Percentiles rank a stretch among this genome's conserved stretches.
Evolutionary conservation across 2,888 invertebrate genomes (phyloP).

Genomic region (Apodemia hepburni): DNA sequence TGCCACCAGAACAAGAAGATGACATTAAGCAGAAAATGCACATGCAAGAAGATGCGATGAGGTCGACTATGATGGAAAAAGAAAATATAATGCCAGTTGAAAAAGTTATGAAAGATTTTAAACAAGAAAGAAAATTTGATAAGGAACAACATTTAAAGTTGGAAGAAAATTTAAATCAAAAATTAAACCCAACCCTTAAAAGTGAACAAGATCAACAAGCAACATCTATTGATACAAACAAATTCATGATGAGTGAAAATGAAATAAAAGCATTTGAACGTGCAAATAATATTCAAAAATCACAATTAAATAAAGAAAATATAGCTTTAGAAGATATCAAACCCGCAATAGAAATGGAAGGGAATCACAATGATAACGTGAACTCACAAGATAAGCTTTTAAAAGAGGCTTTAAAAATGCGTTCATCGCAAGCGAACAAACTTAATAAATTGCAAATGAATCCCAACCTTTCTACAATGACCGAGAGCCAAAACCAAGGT

Average conservation of each 20-base stretch:
- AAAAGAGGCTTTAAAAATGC: conserved; percentile 3
- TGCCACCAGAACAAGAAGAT: not conserved
- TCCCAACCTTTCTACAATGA: conserved; percentile 17
- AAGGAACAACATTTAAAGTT: not conserved
- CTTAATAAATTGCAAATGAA: conserved; percentile 15
- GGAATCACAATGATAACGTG: not conserved
- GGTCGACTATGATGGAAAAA: not conserved
- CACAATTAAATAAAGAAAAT: not conserved
- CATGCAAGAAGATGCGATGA: not conserved
- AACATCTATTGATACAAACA: not conserved
- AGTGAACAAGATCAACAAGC: not conserved
- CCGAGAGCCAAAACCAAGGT: not conserved
- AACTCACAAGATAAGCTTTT: conserved; percentile 2
- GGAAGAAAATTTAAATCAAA: not conserved
- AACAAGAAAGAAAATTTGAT: not conserved
- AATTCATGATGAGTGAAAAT: not conserved
- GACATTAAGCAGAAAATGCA: not conserved
- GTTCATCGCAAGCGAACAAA: not conserved
- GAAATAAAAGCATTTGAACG: not conserved
- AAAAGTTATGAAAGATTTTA: not conserved
- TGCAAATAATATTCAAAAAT: not conserved
- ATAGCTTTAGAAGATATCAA: not conserved
- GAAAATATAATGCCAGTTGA: not conserved
- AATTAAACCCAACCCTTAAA: not conserved
- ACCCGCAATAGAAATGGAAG: not conserved